Conservation (phyloP, 2,113 vertebrate genomes). For the Paramisgurnus dabryanus region DNA sequence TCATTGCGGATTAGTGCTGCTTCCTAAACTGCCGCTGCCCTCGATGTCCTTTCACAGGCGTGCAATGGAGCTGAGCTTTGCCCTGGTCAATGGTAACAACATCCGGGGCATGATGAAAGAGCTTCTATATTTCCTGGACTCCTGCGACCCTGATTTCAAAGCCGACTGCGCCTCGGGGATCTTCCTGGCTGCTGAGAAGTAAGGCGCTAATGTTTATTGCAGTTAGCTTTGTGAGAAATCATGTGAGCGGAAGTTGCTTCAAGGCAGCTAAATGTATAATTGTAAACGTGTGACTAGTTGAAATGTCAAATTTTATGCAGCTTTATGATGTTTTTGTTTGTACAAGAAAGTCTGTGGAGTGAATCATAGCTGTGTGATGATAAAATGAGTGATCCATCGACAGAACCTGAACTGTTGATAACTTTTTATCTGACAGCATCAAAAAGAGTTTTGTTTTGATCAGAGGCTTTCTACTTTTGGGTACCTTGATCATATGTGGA, state of each 20-base stretch:
- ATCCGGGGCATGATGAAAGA: constrained; percentile 99
- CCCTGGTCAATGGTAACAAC: constrained; percentile 98
- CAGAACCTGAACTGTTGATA: constrained; percentile 69
- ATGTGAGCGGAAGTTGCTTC: neutral
- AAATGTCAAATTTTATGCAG: no score
- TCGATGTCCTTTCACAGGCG: constrained; percentile 75
- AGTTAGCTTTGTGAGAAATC: neutral
- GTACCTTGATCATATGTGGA: neutral
- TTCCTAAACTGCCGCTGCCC: neutral
- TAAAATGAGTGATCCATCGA: constrained; percentile 76
- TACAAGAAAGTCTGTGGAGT: constrained; percentile 35
- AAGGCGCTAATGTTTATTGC: constrained; percentile 56
- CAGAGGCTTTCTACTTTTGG: neutral
- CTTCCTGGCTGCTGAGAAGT: constrained; percentile 99
- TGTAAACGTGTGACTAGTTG: no score
- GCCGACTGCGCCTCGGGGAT: constrained; percentile 98
- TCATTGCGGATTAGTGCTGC: neutral
- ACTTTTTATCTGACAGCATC: constrained; percentile 70
- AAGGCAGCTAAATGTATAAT: no score
- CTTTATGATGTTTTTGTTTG: neutral
- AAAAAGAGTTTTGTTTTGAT: neutral
- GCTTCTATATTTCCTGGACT: constrained; percentile 97
- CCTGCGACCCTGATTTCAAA: constrained; percentile 98
- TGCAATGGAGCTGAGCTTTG: constrained; percentile 98
- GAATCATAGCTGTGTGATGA: constrained; percentile 70